phyloP scores from a whole-genome alignment of 1,140 invertebrate genomes.

The Mizuhopecten yessoensis region DNA sequence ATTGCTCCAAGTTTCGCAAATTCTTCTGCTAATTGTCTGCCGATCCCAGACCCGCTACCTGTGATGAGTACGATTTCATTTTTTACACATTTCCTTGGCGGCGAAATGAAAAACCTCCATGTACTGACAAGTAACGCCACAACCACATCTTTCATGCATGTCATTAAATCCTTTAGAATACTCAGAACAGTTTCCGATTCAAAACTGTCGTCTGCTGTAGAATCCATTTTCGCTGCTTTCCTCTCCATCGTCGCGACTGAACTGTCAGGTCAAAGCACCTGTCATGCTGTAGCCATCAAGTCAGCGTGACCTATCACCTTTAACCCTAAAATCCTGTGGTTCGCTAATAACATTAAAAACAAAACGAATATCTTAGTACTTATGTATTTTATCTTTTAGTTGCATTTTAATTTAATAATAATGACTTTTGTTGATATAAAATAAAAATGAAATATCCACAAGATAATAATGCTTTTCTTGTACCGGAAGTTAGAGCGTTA shows the following conservation, averaged over 20 bases:
- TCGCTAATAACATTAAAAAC: neutral
- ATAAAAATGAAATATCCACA: neutral
- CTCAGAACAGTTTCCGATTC: neutral
- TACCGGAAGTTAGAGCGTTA: neutral
- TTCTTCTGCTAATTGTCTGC: slow-evolving; percentile 90
- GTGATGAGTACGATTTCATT: slow-evolving; percentile 95
- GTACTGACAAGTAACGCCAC: slow-evolving; percentile 69
- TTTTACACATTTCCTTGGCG: slow-evolving; percentile 84
- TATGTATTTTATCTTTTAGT: too few relatives aligned
- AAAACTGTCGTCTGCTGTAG: neutral
- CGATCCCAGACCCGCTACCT: slow-evolving; percentile 91
- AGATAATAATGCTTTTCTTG: neutral
- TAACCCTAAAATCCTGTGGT: slow-evolving; percentile 40
- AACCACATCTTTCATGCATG: neutral
- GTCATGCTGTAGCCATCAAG: neutral
- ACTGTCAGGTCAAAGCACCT: slow-evolving; percentile 1
- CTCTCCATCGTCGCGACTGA: slow-evolving; percentile 29
- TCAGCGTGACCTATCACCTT: slow-evolving; percentile 32
- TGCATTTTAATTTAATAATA: too few relatives aligned
- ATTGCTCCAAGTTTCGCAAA: slow-evolving; percentile 91
- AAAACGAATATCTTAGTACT: too few relatives aligned
- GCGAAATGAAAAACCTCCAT: slow-evolving; percentile 73
- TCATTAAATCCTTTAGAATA: slow-evolving; percentile 14
- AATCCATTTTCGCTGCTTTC: slow-evolving; percentile 6
- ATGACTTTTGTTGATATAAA: too few relatives aligned